phyloP scores from a whole-genome alignment of 2,797 vertebrate species.

The Notolepis coatsorum region DNA sequence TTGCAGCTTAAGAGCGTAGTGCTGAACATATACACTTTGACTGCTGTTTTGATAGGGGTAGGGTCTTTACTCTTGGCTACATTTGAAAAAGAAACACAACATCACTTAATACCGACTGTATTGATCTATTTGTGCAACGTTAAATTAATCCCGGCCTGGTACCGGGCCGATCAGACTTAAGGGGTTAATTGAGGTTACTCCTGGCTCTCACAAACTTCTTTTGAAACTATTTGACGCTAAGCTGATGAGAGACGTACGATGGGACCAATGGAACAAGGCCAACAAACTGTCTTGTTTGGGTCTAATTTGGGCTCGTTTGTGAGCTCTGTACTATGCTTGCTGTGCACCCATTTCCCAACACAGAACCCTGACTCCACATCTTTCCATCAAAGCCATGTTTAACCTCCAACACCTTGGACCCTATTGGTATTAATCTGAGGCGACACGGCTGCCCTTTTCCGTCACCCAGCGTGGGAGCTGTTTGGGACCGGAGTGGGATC shows the following conservation, averaged over 20 bases:
- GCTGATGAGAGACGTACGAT: conserved; percentile 70
- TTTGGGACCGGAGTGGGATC: conserved; percentile 46
- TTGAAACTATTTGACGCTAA: conserved; percentile 68
- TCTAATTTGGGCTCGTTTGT: conserved; percentile 76
- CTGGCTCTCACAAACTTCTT: conserved; percentile 67
- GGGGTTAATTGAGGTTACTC: conserved; percentile 74
- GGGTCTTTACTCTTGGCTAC: too few relatives aligned
- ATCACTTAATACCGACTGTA: too few relatives aligned
- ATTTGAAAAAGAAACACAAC: too few relatives aligned
- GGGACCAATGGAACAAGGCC: conserved; percentile 58
- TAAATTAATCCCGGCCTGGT: too few relatives aligned
- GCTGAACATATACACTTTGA: too few relatives aligned
- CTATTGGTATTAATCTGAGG: conserved; percentile 42
- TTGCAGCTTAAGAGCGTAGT: too few relatives aligned
- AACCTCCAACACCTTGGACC: conserved; percentile 44
- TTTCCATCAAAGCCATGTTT: conserved; percentile 39
- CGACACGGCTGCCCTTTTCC: conserved; percentile 34
- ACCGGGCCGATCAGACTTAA: too few relatives aligned
- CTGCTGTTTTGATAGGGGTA: too few relatives aligned
- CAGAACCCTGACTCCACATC: background rate
- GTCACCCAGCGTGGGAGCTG: conserved; percentile 56
- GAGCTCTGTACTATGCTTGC: conserved; percentile 54
- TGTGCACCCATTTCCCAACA: conserved; percentile 40
- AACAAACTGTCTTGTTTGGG: conserved; percentile 63
- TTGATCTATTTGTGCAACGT: too few relatives aligned